phyloP scores from a whole-genome alignment of 2,888 invertebrate genomes.

The Coremacera marginata region DNA sequence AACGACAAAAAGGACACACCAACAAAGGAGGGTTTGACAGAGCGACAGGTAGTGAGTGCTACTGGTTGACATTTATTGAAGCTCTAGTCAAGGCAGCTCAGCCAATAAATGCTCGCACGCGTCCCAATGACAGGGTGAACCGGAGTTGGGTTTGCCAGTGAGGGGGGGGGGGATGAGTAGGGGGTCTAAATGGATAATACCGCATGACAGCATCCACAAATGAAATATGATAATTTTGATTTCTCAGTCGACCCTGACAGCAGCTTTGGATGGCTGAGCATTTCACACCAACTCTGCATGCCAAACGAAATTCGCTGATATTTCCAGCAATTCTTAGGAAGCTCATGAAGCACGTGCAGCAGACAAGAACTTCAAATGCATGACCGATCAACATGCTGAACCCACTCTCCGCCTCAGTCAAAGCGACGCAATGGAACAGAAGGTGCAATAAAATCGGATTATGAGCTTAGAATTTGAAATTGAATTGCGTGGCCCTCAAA shows the following conservation, averaged over 20 bases:
- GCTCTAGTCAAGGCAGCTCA: not conserved
- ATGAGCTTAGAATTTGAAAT: conserved; percentile 34
- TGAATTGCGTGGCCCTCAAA: conserved; percentile 8
- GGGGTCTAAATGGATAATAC: not conserved
- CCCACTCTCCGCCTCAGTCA: not conserved
- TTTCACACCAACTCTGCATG: not conserved
- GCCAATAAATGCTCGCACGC: conserved; percentile 19
- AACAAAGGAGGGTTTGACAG: not conserved
- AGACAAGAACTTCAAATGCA: not conserved
- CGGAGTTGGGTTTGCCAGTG: not conserved
- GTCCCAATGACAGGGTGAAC: not conserved
- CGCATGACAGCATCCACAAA: conserved; percentile 21
- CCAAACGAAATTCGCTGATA: not conserved
- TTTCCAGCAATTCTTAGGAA: not conserved
- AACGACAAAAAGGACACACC: not conserved
- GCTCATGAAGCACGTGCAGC: conserved; percentile 12
- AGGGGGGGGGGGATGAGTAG: not conserved
- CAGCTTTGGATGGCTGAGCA: not conserved
- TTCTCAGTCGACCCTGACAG: not conserved
- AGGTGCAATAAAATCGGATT: conserved; percentile 37
- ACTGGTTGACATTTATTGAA: not conserved
- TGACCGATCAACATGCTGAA: not conserved
- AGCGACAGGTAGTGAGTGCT: conserved; percentile 7
- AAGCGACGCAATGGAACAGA: not conserved
- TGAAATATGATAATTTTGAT: conserved; percentile 24